These are phyloP conservation scores for Drosophila paulistorum DNA, from an alignment of 1,140 invertebrate species.

Conservation along the genomic window DNA sequence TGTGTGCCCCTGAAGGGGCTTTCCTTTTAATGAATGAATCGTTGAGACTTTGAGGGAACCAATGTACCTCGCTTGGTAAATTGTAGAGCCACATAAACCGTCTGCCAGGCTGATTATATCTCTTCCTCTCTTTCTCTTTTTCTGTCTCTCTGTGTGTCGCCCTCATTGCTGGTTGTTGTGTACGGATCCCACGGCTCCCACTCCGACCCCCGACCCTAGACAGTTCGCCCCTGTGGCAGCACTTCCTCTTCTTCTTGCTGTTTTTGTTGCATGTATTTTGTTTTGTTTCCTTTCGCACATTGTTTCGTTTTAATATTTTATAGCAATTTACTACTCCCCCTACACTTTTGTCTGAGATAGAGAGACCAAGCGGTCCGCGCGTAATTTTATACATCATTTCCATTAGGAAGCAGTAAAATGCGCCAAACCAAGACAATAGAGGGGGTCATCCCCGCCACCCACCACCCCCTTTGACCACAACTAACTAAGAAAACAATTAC, in stretches of 20 bases:
- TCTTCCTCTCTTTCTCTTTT: constrained; percentile 7
- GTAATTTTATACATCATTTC: constrained; percentile 66
- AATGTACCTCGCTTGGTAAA: constrained; percentile 22
- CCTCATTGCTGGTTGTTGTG: background rate
- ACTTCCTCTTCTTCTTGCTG: constrained; percentile 3
- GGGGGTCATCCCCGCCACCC: background rate
- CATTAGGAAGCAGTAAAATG: constrained; percentile 66
- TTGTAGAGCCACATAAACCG: constrained; percentile 39
- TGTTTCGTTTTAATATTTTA: constrained; percentile 69
- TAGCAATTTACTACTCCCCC: constrained; percentile 53
- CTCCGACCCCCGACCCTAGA: constrained; percentile 9
- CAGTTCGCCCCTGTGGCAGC: background rate
- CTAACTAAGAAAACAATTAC: constrained; percentile 50
- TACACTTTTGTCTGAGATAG: background rate
- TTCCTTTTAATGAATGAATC: background rate
- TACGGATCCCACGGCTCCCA: constrained; percentile 16
- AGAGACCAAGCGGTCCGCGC: constrained; percentile 47
- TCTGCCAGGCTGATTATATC: constrained; percentile 58
- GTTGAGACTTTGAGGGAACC: background rate
- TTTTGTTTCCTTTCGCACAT: constrained; percentile 66
- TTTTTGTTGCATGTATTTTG: constrained; percentile 34
- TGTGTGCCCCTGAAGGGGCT: background rate
- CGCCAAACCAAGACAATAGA: constrained; percentile 48
- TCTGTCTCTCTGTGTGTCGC: background rate
- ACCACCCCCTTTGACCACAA: background rate